Evolutionary conservation across 2,888 invertebrate genomes (phyloP), one percentile per base, ranked within the genome.

Genomic region (Drosophila pegasa): DNA sequence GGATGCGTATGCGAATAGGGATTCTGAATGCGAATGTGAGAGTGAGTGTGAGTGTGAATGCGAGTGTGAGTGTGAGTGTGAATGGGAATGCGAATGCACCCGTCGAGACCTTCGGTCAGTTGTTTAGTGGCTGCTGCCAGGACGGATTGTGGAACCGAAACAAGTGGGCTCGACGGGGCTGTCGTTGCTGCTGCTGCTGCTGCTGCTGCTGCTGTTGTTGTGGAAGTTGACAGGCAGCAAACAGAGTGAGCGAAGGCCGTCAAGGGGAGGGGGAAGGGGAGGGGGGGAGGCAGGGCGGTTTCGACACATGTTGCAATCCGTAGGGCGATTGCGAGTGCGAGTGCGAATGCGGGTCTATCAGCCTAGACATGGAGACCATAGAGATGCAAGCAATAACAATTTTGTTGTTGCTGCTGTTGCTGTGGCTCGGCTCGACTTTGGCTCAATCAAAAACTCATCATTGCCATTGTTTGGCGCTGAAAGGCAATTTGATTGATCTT

Each of bases 401-500:
- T 29, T 48, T 22, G 48, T 31, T 48, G 48, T 7, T 33, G n/a
- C 33, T 33, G 50, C n/a, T 33, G 20, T 6, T 59, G 63, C 50
- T 71, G 69, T 18, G 38, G 29, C 55, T 33, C 40, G 52, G 33
- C 27, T 18, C 37, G 62, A 33, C 45, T 51, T 48, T 27, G 48
- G 73, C 78, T 75, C 77, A 77, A 80, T 81, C 71, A 79, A 59
- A 77, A 76, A 82, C 68, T 80, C 82, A 72, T 79, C 76, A 76
- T 77, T 75, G 63, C 66, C 75, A 76, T 76, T 76, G 75, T 76
- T 76, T 75, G 68, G 66, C 75, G 76, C 58, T 75, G 75, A 76
- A 76, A 76, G 72, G 59, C 72, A 69, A 66, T 78, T 81, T 82
- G 82, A 85, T 82, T 85, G 82, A 85, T 81, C 85, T 79, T 79